Conservation (phyloP, 2,113 vertebrate genomes). For the Myodes glareolus region DNA sequence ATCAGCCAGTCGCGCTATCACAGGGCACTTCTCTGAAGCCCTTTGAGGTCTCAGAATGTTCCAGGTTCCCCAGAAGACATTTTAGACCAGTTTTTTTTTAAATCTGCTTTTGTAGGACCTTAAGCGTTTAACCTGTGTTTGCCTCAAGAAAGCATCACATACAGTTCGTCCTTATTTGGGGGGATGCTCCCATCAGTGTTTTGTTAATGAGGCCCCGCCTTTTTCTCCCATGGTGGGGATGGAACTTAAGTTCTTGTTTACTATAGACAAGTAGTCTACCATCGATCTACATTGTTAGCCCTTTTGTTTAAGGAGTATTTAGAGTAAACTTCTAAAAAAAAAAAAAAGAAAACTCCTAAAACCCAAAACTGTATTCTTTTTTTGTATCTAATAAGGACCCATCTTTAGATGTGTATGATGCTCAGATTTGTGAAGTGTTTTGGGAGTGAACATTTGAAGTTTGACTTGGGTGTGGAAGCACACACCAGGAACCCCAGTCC, state of each 20-base stretch:
- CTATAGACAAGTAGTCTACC: background rate
- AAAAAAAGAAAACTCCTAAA: background rate
- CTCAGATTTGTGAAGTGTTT: slow-evolving; percentile 7
- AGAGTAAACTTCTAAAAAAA: slow-evolving; percentile 16
- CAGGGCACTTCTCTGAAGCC: background rate
- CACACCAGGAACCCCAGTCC: background rate
- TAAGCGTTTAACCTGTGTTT: background rate
- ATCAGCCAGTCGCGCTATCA: background rate
- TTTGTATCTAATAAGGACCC: slow-evolving; percentile 7
- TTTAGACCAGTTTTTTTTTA: background rate
- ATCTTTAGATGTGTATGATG: background rate
- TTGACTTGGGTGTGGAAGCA: background rate
- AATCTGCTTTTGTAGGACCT: background rate
- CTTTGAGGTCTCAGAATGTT: slow-evolving; percentile 13
- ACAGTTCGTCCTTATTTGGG: background rate
- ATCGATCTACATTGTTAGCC: background rate
- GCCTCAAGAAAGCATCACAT: background rate
- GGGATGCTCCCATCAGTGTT: background rate
- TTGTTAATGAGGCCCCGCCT: background rate
- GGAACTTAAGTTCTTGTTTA: background rate
- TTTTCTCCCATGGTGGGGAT: background rate
- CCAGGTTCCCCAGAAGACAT: background rate
- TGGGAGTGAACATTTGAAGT: slow-evolving; percentile 26
- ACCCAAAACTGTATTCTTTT: background rate
- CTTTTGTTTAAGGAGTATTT: background rate